A percentile compares a stretch with the other conserved stretches of the same genome.
phyloP scores from a whole-genome alignment of 2,888 invertebrate species.

The Ellobium chinense region DNA sequence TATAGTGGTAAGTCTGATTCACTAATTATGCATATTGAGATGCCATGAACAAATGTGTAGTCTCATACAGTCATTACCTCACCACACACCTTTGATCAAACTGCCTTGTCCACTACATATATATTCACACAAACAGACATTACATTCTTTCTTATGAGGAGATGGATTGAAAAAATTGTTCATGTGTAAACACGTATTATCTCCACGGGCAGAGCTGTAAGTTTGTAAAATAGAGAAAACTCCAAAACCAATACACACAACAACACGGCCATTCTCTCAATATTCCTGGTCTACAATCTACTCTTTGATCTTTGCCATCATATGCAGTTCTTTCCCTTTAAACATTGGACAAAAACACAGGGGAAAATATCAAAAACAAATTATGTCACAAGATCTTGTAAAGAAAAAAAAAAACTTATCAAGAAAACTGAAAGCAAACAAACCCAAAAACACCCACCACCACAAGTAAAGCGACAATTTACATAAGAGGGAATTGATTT shows the following conservation, averaged over 20 bases:
- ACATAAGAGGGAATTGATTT: background rate
- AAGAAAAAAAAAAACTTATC: slow-evolving; percentile 32
- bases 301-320: slow-evolving; percentile 28
- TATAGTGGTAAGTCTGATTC: no score
- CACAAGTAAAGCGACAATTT: slow-evolving; percentile 21
- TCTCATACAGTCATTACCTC: no score
- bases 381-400: slow-evolving; percentile 29
- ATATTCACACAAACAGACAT: no score
- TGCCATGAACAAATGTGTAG: no score
- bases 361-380: slow-evolving; percentile 15
- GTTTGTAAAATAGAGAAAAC: slow-evolving; percentile 17
- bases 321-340: background rate
- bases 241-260: slow-evolving; percentile 31
- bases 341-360: background rate
- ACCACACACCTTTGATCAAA: no score
- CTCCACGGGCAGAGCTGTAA: slow-evolving; percentile 20
- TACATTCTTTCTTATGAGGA: no score
- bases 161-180: background rate
- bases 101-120: no score
- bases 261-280: background rate
- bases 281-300: background rate
- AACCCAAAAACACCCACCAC: slow-evolving; percentile 31
- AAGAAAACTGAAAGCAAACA: background rate
- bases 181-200: background rate
- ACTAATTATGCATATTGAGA: no score